Evolutionary conservation across 2,888 invertebrate species (phyloP).

Genomic region (Bhutanitis thaidina): DNA sequence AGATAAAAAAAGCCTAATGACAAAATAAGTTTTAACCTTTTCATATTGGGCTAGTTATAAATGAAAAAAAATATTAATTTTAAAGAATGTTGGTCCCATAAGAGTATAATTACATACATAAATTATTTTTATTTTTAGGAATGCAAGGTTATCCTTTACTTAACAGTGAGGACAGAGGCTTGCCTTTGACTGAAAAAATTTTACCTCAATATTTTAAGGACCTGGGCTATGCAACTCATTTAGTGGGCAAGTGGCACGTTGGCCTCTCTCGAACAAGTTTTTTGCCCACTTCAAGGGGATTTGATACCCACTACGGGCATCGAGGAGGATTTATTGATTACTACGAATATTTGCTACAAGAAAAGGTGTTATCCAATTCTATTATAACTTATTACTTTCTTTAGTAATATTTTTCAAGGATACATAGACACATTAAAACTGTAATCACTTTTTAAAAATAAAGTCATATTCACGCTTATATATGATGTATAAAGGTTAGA

Average conservation of each 20-base stretch:
- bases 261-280: constrained; percentile 76
- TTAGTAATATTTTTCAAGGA: no score
- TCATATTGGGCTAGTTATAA: no score
- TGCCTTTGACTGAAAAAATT: constrained; percentile 70
- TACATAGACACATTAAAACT: no score
- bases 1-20: no score
- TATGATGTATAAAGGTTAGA: no score
- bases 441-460: no score
- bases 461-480: no score
- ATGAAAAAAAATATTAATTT: no score
- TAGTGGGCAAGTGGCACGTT: constrained; percentile 91
- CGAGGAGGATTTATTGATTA: constrained; percentile 91
- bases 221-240: constrained; percentile 86
- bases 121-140: constrained; percentile 33
- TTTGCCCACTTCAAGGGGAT: constrained; percentile 87
- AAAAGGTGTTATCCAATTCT: constrained; percentile 35
- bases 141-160: constrained; percentile 70
- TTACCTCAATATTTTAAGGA: constrained; percentile 82
- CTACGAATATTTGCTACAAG: constrained; percentile 76
- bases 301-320: constrained; percentile 91
- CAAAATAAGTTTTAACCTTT: no score
- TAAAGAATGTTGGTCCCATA: no score
- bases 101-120: no score
- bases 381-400: no score
- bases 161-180: constrained; percentile 61